Percentiles rank a stretch among this genome's conserved stretches.
These are phyloP conservation scores for Sepiola atlantica DNA, from an alignment of 2,888 invertebrate genomes.

Conservation along the genomic window DNA sequence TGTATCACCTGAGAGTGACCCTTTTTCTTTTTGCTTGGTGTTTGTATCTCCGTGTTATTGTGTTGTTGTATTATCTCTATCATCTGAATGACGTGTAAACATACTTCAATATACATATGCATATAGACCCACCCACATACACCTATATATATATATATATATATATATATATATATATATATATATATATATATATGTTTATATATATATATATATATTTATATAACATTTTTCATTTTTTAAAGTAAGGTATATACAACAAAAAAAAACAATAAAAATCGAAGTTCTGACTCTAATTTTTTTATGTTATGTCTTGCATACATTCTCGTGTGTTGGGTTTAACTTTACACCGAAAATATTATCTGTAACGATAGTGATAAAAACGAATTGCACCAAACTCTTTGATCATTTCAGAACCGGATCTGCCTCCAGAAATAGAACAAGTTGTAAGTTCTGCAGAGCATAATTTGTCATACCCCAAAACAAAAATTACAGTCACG, in stretches of 20 bases:
- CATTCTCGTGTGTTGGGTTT: neutral
- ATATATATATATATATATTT: neutral
- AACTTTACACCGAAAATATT: neutral
- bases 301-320: too few relatives aligned
- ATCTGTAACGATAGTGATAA: neutral
- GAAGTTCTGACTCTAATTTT: neutral
- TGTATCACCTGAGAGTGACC: too few relatives aligned
- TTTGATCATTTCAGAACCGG: constrained; percentile 53
- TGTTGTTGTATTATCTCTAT: too few relatives aligned
- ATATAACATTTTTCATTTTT: too few relatives aligned
- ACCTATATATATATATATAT: constrained; percentile 8
- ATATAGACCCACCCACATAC: neutral
- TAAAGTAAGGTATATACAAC: neutral
- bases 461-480: constrained; percentile 60
- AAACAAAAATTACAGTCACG: constrained; percentile 58
- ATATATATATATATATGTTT: neutral
- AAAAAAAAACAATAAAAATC: neutral
- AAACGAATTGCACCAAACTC: neutral
- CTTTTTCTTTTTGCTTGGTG: too few relatives aligned
- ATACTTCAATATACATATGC: too few relatives aligned
- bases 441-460: constrained; percentile 57
- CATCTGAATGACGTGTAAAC: too few relatives aligned
- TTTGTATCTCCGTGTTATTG: too few relatives aligned
- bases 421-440: constrained; percentile 55
- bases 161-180: constrained; percentile 16